These are phyloP conservation scores for Hetaerina americana DNA, from an alignment of 1,140 invertebrate genomes.

Conservation along the genomic window DNA sequence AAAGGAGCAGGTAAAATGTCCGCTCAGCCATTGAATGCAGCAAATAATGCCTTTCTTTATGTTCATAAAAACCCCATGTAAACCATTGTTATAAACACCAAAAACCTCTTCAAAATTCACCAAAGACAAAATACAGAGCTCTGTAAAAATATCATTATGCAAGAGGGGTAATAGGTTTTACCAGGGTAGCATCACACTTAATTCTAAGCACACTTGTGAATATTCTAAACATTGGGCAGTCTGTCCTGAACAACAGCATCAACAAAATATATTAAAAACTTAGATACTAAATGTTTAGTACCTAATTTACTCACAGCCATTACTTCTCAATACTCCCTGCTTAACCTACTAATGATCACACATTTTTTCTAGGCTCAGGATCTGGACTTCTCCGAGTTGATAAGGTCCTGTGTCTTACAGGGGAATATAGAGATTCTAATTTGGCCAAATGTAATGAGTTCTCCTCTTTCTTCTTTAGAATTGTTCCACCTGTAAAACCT, in stretches of 20 bases:
- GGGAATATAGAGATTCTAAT: background rate
- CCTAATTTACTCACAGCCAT: background rate
- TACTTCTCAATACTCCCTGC: background rate
- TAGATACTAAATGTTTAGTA: background rate
- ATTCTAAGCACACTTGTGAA: background rate
- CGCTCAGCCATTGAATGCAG: background rate
- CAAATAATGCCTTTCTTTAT: background rate
- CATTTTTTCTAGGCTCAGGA: background rate
- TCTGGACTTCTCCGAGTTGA: background rate
- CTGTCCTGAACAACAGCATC: background rate
- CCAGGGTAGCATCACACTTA: background rate
- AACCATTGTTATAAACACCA: background rate
- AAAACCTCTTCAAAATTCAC: background rate
- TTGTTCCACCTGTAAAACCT: background rate
- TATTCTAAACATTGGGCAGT: background rate
- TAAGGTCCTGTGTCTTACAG: background rate
- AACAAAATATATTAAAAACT: background rate
- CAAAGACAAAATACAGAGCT: background rate
- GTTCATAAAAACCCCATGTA: background rate
- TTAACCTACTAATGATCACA: background rate
- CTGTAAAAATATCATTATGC: background rate
- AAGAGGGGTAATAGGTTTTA: background rate
- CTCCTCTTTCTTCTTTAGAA: background rate
- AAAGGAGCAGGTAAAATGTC: background rate
- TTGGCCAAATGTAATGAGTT: background rate